Evolutionary conservation across 92 coral and sea anemone species (phyloP).

Genomic region (Umimayanthus kanabou): DNA sequence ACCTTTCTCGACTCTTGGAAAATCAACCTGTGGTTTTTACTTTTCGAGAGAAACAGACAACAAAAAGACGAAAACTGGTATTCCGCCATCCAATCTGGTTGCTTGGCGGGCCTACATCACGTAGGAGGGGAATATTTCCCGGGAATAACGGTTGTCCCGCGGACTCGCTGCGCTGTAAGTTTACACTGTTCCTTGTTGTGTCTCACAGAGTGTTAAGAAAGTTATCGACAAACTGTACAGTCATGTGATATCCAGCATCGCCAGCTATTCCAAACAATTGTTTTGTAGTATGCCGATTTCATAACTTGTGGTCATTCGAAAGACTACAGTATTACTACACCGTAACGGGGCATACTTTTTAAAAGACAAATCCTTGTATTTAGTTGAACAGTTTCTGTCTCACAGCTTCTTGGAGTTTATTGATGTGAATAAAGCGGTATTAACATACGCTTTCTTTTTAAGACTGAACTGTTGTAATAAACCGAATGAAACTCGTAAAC

Average conservation of each 20-base stretch:
- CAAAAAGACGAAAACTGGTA: slow-evolving; percentile 90
- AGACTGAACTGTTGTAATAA: neutral
- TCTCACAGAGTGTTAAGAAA: neutral
- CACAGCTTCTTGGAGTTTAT: no score
- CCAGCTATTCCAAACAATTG: no score
- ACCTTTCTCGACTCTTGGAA: slow-evolving; percentile 92
- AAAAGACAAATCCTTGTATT: neutral
- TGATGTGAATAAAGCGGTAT: neutral
- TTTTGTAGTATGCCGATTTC: neutral
- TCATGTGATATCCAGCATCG: neutral
- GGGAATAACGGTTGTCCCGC: neutral
- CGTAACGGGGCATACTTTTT: no score
- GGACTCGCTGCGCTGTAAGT: neutral
- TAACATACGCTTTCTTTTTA: no score
- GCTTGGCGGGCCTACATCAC: slow-evolving; percentile 87
- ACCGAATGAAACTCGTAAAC: neutral
- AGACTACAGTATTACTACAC: neutral
- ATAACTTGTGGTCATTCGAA: neutral
- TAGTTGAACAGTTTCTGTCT: no score
- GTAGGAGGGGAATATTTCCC: neutral
- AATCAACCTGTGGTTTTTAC: slow-evolving; percentile 92
- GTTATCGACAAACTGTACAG: neutral
- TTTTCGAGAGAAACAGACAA: slow-evolving; percentile 88
- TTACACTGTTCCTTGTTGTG: neutral
- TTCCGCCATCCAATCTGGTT: slow-evolving; percentile 95